Base-by-base conservation (phyloP, 2,113 vertebrate species). In the Periophthalmus modestus region DNA sequence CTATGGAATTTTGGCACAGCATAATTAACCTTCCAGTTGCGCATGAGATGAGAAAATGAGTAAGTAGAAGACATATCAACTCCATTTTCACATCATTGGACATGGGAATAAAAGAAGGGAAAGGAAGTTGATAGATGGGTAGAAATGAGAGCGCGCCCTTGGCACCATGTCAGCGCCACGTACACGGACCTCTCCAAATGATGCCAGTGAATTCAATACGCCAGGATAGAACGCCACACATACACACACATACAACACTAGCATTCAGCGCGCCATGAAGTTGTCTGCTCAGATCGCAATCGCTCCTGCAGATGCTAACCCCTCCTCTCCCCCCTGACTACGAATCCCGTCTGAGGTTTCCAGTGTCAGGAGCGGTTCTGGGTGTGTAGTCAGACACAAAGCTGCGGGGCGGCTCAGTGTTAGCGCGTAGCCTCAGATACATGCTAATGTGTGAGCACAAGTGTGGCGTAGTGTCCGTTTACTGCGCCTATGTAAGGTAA, bases 151-250 rank as follows among this genome's bases (percentile, higher is more conserved):
- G 77, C 73, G 67, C 78, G 85, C 78, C 77, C 89, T 86, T 92
- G 89, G 90, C 90, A 72, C 85, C 72, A 71, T 83, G 87, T 92
- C 87, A 86, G 72, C 58, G 75, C 61, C 77, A 78, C 80, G 73
- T 89, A 85, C 82, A 84, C 78, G 57, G 81, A 84, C 78, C 46
- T 79, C 67, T 68, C 87, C 75, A 57, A 55, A 81, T 18, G 15
- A 84, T 55, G 72, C 83, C 85, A 88, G 85, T 85, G 80, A 84
- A 80, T 46, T 89, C 87, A 86, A 87, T 92, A 87, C 63, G 77
- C 75, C 80, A 71, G 76, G 86, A 78, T 81, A 74, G 69, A 83
- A 59, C 69, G 62, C 74, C 74, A 73, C 72, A 82, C 43, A 43
- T 70, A 73, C 79, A 72, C 69, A 68, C 66, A 69, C 65, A 77